These are phyloP conservation scores for Craterocephalus amniculus DNA, from an alignment of 2,797 vertebrate genomes.

Conservation along the genomic window DNA sequence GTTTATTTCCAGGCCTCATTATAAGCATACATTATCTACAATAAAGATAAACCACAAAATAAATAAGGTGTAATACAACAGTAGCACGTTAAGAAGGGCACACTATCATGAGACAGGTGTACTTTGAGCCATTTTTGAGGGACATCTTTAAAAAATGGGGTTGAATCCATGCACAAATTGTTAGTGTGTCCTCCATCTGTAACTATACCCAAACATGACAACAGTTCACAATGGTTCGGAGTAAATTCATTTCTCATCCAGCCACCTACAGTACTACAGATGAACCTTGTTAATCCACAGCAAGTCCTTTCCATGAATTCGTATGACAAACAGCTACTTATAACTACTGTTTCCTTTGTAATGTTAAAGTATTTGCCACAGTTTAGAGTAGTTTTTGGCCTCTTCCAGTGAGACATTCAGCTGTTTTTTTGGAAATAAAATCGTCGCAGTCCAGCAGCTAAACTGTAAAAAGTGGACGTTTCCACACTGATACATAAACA, in stretches of 20 bases:
- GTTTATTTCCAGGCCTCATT: constrained; percentile 84
- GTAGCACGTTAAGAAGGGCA: constrained; percentile 79
- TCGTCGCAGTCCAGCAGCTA: constrained; percentile 70
- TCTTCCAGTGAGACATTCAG: constrained; percentile 56
- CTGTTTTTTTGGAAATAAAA: constrained; percentile 51
- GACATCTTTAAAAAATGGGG: constrained; percentile 22
- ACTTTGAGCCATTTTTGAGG: constrained; percentile 54
- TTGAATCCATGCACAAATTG: constrained; percentile 66
- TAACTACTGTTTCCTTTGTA: constrained; percentile 42
- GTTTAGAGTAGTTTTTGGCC: constrained; percentile 63
- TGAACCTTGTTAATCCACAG: constrained; percentile 17
- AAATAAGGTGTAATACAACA: constrained; percentile 84
- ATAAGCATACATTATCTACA: constrained; percentile 73
- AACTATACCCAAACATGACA: constrained; percentile 30
- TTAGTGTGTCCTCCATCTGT: constrained; percentile 28
- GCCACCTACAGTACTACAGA: constrained; percentile 18
- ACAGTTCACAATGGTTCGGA: constrained; percentile 65
- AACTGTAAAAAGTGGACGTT: constrained; percentile 64
- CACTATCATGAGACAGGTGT: constrained; percentile 63
- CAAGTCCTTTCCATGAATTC: constrained; percentile 25
- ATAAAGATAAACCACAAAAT: constrained; percentile 84
- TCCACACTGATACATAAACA: constrained; percentile 57
- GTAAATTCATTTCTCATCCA: constrained; percentile 41
- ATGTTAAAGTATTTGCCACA: constrained; percentile 65
- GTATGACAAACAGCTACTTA: constrained; percentile 35